Base-by-base conservation (phyloP, 2,888 invertebrate genomes). In the Trimorus sp. region DNA sequence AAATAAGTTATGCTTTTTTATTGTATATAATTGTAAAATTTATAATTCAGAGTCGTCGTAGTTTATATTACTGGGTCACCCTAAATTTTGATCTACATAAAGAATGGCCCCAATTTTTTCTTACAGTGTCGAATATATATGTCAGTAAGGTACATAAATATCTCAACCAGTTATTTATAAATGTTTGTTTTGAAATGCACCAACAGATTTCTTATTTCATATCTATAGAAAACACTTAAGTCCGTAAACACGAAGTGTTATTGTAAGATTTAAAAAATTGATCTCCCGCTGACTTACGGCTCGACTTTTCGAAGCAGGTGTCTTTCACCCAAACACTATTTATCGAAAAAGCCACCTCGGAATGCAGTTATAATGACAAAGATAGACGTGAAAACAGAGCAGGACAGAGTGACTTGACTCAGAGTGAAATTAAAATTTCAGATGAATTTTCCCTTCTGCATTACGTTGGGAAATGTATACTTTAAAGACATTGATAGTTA, bases 251-350 rank as follows among this genome's bases (percentile, higher is more conserved):
- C 11, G 9, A 15, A 62, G 12, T 15, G 62, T 26, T 62, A 62
- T 49, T 48, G 38, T 48, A 62, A 11, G 49, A 49, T 62, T 49
- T 40, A 8, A n/a, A 26, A 65, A 51, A 54, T 54, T 37, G 65
- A 48, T 36, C 63, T 60, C 51, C 37, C 36, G 45, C 48, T 42
- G 77, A 49, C 58, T 15, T 37, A 26, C 48, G 38, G 42, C 48
- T 60, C 54, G 53, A 53, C 65, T 71, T 63, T 58, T 54, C 11
- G 58, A 58, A 74, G 74, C 59, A 53, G 75, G 75, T 79, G 79
- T 65, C 51, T 40, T 38, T 65, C 51, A 56, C 75, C 70, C 82
- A 70, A 54, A 56, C 78, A 59, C 60, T 54, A 54, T 66, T 54
- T 66, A 66, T 66, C 54, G 66, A 54, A 54, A 65, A 65, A 49